These are phyloP conservation scores for Cabera pusaria DNA, from an alignment of 2,888 invertebrate species.

Conservation along the genomic window DNA sequence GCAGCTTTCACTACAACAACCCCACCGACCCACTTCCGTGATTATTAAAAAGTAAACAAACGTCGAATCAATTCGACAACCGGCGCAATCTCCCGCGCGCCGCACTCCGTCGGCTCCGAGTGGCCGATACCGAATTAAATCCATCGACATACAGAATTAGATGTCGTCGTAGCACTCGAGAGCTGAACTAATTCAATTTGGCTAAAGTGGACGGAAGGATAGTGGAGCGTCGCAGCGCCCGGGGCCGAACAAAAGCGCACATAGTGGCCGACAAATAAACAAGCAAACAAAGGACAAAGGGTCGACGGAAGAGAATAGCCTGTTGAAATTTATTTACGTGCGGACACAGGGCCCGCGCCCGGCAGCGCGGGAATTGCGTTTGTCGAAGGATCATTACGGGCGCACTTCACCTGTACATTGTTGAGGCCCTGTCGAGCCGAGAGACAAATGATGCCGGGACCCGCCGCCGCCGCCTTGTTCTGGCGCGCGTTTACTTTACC, in stretches of 20 bases:
- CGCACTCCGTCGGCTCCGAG: constrained; percentile 7
- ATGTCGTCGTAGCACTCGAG: constrained; percentile 48
- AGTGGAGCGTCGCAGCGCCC: constrained; percentile 38
- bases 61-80: constrained; percentile 36
- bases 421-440: not conserved
- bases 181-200: constrained; percentile 64
- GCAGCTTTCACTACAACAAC: constrained; percentile 36
- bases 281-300: constrained; percentile 51
- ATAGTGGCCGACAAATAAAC: constrained; percentile 46
- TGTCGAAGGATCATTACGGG: constrained; percentile 38
- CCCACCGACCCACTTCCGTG: constrained; percentile 39
- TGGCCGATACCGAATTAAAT: constrained; percentile 56
- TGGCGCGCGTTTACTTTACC: no score
- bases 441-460: constrained; percentile 12
- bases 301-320: constrained; percentile 44
- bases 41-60: constrained; percentile 47
- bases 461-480: no score
- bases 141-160: constrained; percentile 70
- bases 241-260: constrained; percentile 57
- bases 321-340: constrained; percentile 50
- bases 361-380: constrained; percentile 46
- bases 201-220: constrained; percentile 53
- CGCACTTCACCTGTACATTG: constrained; percentile 18
- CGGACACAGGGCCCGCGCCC: constrained; percentile 35
- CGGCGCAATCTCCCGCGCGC: constrained; percentile 10